Evolutionary conservation across 2,888 invertebrate species (phyloP).

Genomic region (Plemyria rubiginata): DNA sequence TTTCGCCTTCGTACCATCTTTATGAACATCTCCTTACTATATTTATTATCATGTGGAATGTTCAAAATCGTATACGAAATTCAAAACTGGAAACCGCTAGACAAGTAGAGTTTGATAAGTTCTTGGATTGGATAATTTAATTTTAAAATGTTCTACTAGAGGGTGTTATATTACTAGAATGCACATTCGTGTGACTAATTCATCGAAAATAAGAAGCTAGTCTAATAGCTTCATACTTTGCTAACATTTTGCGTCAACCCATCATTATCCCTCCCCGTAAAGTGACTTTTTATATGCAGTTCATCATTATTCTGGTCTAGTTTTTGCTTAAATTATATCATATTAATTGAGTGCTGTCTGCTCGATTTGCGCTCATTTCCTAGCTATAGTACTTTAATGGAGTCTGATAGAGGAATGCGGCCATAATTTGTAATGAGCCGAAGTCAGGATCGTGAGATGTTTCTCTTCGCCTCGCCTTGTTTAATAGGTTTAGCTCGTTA

Average conservation of each 20-base stretch:
- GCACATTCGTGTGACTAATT: conserved; percentile 8
- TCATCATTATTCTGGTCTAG: conserved; percentile 68
- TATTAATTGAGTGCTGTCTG: conserved; percentile 65
- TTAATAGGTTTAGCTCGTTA: conserved; percentile 79
- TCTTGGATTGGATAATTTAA: too few relatives aligned
- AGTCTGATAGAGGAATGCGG: conserved; percentile 76
- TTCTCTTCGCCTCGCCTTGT: conserved; percentile 76
- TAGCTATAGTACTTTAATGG: conserved; percentile 64
- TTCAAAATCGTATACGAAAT: too few relatives aligned
- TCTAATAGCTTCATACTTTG: conserved; percentile 23
- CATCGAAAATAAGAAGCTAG: conserved; percentile 12
- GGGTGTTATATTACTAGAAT: neutral
- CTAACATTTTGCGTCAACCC: conserved; percentile 22
- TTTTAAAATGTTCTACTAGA: neutral
- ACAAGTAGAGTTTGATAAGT: too few relatives aligned
- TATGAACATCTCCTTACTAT: too few relatives aligned
- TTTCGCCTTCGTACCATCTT: too few relatives aligned
- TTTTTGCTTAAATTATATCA: conserved; percentile 71
- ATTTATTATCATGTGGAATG: too few relatives aligned
- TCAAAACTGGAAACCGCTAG: too few relatives aligned
- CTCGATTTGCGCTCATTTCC: conserved; percentile 58
- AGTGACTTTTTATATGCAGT: conserved; percentile 64
- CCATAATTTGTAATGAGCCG: conserved; percentile 81
- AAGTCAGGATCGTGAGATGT: conserved; percentile 76
- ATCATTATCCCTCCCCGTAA: conserved; percentile 39